These are phyloP conservation scores for Tragelaphus buxtoni DNA, from an alignment of 2,113 vertebrate species.

Conservation along the genomic window DNA sequence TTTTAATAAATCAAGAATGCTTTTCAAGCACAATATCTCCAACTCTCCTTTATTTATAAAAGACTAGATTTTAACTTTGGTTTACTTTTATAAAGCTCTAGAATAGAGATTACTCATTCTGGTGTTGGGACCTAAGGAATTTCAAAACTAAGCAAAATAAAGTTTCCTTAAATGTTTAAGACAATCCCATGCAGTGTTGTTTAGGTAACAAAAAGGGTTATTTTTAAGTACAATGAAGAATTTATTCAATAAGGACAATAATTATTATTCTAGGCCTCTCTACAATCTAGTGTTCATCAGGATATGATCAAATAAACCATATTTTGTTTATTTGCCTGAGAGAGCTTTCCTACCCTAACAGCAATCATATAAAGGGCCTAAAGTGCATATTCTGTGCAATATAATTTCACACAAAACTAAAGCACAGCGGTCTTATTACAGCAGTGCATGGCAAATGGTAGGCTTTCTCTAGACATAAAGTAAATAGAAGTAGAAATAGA, in stretches of 20 bases:
- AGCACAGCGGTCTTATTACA: slow-evolving; percentile 12
- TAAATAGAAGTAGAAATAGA: slow-evolving; percentile 39
- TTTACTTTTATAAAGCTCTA: not conserved
- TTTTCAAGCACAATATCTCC: not conserved
- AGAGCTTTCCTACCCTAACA: not conserved
- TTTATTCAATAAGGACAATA: not conserved
- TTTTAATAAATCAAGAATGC: not conserved
- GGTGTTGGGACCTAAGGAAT: not conserved
- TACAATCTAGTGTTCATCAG: not conserved
- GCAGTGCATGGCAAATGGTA: not conserved
- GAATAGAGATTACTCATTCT: not conserved
- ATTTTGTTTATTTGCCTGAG: not conserved
- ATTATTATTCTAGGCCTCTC: not conserved
- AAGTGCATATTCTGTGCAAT: not conserved
- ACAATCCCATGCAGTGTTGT: not conserved
- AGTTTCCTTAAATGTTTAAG: not conserved
- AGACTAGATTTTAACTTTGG: not conserved
- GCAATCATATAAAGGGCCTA: not conserved
- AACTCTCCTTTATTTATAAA: not conserved
- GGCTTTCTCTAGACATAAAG: not conserved
- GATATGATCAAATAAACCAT: not conserved
- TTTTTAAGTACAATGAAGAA: not conserved
- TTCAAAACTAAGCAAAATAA: not conserved
- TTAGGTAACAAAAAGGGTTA: not conserved
- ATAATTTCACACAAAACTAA: slow-evolving; percentile 4